phyloP scores from a whole-genome alignment of 2,797 vertebrate species.

The Microctenopoma stevenorrisi region DNA sequence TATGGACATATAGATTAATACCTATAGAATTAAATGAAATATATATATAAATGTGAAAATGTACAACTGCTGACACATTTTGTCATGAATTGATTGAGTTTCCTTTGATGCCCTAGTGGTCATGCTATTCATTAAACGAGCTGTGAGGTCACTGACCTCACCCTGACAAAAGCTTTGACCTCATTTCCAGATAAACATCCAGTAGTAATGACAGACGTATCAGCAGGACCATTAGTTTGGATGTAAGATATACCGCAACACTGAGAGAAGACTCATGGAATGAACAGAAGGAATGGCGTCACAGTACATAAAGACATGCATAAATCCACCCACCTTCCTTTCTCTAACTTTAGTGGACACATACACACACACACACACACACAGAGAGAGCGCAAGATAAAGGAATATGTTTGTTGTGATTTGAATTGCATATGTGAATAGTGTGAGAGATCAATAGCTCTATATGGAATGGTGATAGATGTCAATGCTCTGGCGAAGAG shows the following conservation, averaged over 20 bases:
- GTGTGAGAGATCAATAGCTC: constrained; percentile 71
- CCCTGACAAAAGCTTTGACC: constrained; percentile 72
- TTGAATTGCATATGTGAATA: constrained; percentile 68
- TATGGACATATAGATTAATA: too few relatives aligned
- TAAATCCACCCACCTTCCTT: background rate
- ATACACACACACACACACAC: constrained; percentile 2
- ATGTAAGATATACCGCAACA: constrained; percentile 23
- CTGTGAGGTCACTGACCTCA: constrained; percentile 55
- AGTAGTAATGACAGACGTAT: constrained; percentile 60
- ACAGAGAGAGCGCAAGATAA: constrained; percentile 24
- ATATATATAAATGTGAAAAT: background rate
- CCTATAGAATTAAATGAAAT: background rate
- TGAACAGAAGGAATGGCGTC: background rate
- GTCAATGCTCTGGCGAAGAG: constrained; percentile 68
- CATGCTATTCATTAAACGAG: constrained; percentile 52
- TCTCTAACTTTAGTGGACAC: background rate
- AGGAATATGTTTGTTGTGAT: constrained; percentile 66
- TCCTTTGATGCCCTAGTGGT: constrained; percentile 15
- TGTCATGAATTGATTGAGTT: constrained; percentile 24
- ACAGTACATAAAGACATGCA: background rate
- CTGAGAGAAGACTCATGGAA: background rate
- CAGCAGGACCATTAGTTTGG: constrained; percentile 41
- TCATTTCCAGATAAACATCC: constrained; percentile 48
- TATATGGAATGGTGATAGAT: constrained; percentile 75
- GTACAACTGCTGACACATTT: background rate